Conservation (phyloP, 2,888 invertebrate species). For the Phalera bucephala region DNA sequence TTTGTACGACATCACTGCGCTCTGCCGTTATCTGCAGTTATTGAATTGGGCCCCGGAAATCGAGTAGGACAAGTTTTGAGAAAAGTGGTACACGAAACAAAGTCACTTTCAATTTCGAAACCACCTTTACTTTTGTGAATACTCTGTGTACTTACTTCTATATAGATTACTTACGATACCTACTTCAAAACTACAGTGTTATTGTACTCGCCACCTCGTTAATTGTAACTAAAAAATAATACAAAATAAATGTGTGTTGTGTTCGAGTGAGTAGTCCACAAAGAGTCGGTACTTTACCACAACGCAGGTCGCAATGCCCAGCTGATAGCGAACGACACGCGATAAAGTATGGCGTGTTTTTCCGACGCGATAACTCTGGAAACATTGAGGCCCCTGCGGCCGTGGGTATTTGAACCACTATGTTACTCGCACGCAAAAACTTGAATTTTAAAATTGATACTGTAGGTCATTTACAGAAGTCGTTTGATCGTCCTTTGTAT, state of each 20-base stretch:
- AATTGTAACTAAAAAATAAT: background rate
- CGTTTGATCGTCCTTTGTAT: slow-evolving; percentile 43
- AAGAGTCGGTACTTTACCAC: slow-evolving; percentile 24
- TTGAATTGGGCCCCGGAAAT: slow-evolving; percentile 27
- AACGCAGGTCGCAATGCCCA: slow-evolving; percentile 43
- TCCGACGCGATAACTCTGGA: slow-evolving; percentile 68
- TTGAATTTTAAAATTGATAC: slow-evolving; percentile 9
- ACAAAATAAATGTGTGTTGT: background rate
- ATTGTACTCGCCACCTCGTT: background rate
- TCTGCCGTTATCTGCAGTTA: slow-evolving; percentile 10
- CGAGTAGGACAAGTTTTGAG: slow-evolving; percentile 43
- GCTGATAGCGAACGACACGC: slow-evolving; percentile 69
- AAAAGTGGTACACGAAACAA: slow-evolving; percentile 47
- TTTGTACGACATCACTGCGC: slow-evolving; percentile 3
- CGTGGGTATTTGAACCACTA: slow-evolving; percentile 19
- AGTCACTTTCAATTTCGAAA: slow-evolving; percentile 51
- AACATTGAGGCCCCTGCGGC: slow-evolving; percentile 49
- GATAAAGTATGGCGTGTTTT: slow-evolving; percentile 72
- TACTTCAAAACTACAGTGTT: background rate
- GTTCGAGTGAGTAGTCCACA: slow-evolving; percentile 7
- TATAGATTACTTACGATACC: background rate
- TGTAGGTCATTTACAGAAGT: slow-evolving; percentile 24
- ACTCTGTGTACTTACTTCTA: background rate
- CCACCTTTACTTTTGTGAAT: slow-evolving; percentile 28
- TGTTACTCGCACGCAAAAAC: slow-evolving; percentile 20